These are phyloP conservation scores for Dipodomys merriami DNA, from an alignment of 2,113 vertebrate species.

Conservation along the genomic window DNA sequence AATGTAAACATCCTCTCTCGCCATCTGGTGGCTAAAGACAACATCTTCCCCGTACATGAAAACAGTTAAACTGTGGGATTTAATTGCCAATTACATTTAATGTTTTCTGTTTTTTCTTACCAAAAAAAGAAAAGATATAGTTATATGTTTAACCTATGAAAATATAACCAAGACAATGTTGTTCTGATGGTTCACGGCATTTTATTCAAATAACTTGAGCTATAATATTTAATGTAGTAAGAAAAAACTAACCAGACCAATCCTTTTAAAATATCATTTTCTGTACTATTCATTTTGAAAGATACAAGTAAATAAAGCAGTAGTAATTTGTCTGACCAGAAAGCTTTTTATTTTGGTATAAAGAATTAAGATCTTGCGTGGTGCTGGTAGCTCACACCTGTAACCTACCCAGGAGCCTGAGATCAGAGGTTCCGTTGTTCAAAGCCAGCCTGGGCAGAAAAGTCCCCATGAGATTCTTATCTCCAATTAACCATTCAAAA, in stretches of 20 bases:
- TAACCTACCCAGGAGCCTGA: no score
- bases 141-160: conserved; percentile 37
- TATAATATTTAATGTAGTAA: conserved; percentile 37
- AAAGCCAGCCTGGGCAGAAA: no score
- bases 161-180: conserved; percentile 51
- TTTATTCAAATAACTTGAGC: conserved; percentile 46
- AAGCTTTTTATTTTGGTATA: conserved; percentile 2
- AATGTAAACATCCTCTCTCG: conserved; percentile 69
- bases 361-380: not conserved
- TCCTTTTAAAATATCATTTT: conserved; percentile 5
- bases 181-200: not conserved
- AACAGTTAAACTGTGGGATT: not conserved
- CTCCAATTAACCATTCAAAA: no score
- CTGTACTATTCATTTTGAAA: conserved; percentile 46
- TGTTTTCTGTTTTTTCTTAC: conserved; percentile 40
- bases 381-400: no score
- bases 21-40: conserved; percentile 73
- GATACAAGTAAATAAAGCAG: conserved; percentile 34
- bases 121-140: not conserved
- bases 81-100: conserved; percentile 52
- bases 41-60: conserved; percentile 6
- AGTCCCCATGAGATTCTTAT: no score
- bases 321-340: conserved; percentile 44
- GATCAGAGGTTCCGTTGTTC: no score
- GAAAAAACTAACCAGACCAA: not conserved